Base-by-base conservation (phyloP, 2,797 vertebrate genomes). In the Momotus momota region DNA sequence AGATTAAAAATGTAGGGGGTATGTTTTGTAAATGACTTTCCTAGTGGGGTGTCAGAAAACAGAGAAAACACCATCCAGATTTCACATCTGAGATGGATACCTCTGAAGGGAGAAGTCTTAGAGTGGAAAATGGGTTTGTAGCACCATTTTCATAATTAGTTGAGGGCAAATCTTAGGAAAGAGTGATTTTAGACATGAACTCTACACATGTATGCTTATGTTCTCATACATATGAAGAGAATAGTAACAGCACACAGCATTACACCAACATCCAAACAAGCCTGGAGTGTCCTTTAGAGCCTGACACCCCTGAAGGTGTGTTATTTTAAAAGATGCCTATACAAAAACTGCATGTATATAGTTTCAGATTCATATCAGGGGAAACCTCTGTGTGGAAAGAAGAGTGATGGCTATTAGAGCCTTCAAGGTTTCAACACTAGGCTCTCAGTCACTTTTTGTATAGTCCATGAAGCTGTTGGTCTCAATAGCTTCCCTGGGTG, bases 81-180 rank as follows among this genome's bases (percentile, higher is more conserved):
- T 86, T 92, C 86, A 69, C 48, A 75, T 86, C 90, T 79, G 81
- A 85, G 79, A 78, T 51, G 80, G 38, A 86, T 79, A 51, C n/a
- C 73, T 69, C 70, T 79, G 66, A 78, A 86, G 29, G 16, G 65
- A 88, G 77, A 75, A 88, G n/a, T 35, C 61, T 86, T 33, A n/a
- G 29, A 81, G 88, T 21, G 35, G 41, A 49, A 93, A 90, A 86
- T 51, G 49, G 3, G 13, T 69, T 94, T 71, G 48, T 67, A 82
- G 61, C 29, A 66, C 20, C 14, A 19, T 58, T 81, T 92, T 69
- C 46, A 29, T 75, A 74, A 80, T 64, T 60, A 87, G 23, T 73
- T 67, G 49, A 77, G 52, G 55, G n/a, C 29, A 89, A 64, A 81
- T n/a, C 31, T 81, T 48, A 78, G 40, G 48, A 41, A 60, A 84